Evolutionary conservation across 2,888 invertebrate genomes (phyloP).

Genomic region (Chaitophorus viminalis): DNA sequence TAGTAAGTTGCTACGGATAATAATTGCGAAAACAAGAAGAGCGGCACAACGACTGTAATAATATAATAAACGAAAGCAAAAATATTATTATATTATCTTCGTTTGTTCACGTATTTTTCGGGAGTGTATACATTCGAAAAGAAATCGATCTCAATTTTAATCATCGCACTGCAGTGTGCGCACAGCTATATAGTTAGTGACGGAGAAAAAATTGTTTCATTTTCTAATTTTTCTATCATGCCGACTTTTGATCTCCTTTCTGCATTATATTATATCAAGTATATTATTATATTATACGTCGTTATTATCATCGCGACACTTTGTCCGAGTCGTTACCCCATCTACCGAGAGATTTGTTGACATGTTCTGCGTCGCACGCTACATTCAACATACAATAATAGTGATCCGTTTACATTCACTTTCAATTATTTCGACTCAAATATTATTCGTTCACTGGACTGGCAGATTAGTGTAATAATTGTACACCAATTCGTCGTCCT

Average conservation of each 20-base stretch:
- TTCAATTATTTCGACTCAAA: background rate
- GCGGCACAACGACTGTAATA: no score
- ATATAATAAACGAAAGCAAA: background rate
- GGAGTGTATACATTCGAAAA: background rate
- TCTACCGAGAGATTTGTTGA: background rate
- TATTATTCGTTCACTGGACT: no score
- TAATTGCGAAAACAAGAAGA: no score
- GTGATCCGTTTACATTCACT: background rate
- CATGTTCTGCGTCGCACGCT: background rate
- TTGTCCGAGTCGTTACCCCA: background rate
- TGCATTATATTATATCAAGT: background rate
- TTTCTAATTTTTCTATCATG: conserved; percentile 8
- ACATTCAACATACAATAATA: no score
- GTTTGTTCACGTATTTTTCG: background rate
- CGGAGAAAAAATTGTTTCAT: background rate
- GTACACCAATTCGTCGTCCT: no score
- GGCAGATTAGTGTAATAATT: no score
- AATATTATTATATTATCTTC: background rate
- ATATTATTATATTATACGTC: background rate
- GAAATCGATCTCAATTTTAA: conserved; percentile 6
- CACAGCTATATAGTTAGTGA: background rate
- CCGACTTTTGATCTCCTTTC: conserved; percentile 27
- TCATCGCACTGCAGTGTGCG: background rate
- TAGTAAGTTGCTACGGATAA: background rate
- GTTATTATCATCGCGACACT: background rate